Percentiles rank a stretch among this genome's conserved stretches.
These are phyloP conservation scores for Mellilla xanthometata DNA, from an alignment of 2,888 invertebrate genomes.

Conservation along the genomic window DNA sequence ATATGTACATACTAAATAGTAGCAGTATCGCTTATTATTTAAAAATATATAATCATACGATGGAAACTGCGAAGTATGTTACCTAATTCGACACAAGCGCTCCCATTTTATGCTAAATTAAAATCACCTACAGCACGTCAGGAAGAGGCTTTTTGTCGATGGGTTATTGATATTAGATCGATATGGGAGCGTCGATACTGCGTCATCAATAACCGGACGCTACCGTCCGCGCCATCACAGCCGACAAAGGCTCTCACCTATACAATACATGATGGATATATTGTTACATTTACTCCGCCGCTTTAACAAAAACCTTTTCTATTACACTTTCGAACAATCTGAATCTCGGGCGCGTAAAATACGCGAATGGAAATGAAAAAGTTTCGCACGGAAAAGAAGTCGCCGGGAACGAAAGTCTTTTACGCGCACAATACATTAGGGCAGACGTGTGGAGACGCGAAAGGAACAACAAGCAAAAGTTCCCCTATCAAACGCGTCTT, in stretches of 20 bases:
- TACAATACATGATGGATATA: constrained; percentile 43
- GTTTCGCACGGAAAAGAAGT: constrained; percentile 6
- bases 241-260: constrained; percentile 54
- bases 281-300: constrained; percentile 34
- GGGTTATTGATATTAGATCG: constrained; percentile 76
- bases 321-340: background rate
- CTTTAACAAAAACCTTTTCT: constrained; percentile 6
- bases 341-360: constrained; percentile 1
- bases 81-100: constrained; percentile 51
- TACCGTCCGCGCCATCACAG: constrained; percentile 42
- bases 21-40: too few species aligned
- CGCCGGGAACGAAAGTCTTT: constrained; percentile 12
- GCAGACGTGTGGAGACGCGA: constrained; percentile 25
- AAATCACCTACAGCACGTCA: constrained; percentile 63
- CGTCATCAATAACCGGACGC: constrained; percentile 62
- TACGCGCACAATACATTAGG: constrained; percentile 21
- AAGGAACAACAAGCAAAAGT: constrained; percentile 50
- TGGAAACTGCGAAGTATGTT: constrained; percentile 21
- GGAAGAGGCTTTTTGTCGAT: constrained; percentile 69
- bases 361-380: constrained; percentile 4
- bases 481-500: constrained; percentile 60
- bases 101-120: constrained; percentile 72
- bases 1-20: too few species aligned
- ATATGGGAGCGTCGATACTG: constrained; percentile 61
- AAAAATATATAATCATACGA: too few species aligned